Evolutionary conservation across 2,113 vertebrate genomes (phyloP).

Genomic region (Gallinago media): DNA sequence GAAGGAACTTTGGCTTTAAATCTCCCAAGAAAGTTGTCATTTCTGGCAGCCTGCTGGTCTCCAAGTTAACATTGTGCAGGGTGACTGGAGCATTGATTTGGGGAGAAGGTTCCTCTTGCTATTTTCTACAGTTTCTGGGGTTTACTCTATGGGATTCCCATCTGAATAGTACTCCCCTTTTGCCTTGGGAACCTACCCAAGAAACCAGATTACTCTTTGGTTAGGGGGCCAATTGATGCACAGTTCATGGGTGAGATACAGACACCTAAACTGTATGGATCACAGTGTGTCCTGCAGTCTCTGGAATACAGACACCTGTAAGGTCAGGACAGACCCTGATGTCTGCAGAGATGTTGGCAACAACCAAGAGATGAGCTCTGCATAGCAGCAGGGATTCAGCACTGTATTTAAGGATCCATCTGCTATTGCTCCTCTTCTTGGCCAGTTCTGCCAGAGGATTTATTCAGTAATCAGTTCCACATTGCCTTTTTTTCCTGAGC

Average conservation of each 20-base stretch:
- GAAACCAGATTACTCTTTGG: not conserved
- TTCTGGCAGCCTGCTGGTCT: slow-evolving; percentile 39
- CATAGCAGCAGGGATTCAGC: not conserved
- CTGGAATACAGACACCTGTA: not conserved
- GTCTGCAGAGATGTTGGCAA: not conserved
- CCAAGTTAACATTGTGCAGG: not conserved
- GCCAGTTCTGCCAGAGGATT: not conserved
- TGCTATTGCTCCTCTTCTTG: not conserved
- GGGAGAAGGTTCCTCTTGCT: not conserved
- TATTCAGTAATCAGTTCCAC: not conserved
- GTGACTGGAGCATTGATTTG: not conserved
- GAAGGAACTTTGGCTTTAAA: slow-evolving; percentile 24
- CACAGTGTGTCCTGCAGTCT: not conserved
- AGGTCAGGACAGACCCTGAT: not conserved
- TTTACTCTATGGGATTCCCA: not conserved
- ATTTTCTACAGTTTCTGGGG: not conserved
- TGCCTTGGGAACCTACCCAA: not conserved
- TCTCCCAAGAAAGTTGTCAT: slow-evolving; percentile 42
- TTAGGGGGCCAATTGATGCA: not conserved
- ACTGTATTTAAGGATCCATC: not conserved
- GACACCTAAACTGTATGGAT: fast-evolving
- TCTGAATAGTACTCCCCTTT: not conserved
- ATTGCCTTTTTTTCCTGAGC: not conserved
- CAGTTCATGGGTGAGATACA: not conserved
- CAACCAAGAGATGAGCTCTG: not conserved